Base-by-base conservation (phyloP, 2,888 invertebrate species). In the Anarsia innoxiella region DNA sequence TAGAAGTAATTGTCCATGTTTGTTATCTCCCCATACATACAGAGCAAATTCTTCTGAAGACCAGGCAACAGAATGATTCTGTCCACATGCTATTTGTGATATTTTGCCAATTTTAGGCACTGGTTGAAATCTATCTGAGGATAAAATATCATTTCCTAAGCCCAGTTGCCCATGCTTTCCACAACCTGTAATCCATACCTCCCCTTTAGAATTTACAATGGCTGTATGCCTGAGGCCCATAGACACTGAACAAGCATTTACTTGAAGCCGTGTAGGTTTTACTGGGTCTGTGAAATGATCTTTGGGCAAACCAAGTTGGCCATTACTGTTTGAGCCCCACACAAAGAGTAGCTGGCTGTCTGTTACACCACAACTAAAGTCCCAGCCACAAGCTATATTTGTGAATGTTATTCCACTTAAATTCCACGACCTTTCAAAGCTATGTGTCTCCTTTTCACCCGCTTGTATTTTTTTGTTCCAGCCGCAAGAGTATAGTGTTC, bases 1-100 rank as follows among this genome's bases (percentile, higher is more conserved):
- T 6, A 89, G 57, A 8, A 92, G 89, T 34, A 93, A 72, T 60
- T 96, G 95, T 0, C 94, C 92, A 68, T 90, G 91, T 69, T 91
- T 93, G 59, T 95, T 95, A 56, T 93, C 93, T 14, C 96, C 96
- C 89, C 94, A 93, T 9, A 85, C 90, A 80, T 86, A 93, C 41
- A 90, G 78, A 38, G 86, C 88, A 52, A 89, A 90, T 41, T 85
- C 74, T 30, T 70, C 68, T 23, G 71, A 61, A 40, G 69, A 69
- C 85, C 85, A 86, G 19, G 88, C 89, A 23, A 93, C 66, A 4
- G 91, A 90, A 64, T 94, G 94, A 58, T 93, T 90, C 70, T 95
- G 94, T 1, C 96, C 96, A 69, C 93, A 93, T 28, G 89, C 88
- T 36, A 94, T 84, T 59, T 88, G 80, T 43, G 85, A 72, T 56